Evolutionary conservation across 2,113 vertebrate species (phyloP).

Genomic region (Corydoras sp.): DNA sequence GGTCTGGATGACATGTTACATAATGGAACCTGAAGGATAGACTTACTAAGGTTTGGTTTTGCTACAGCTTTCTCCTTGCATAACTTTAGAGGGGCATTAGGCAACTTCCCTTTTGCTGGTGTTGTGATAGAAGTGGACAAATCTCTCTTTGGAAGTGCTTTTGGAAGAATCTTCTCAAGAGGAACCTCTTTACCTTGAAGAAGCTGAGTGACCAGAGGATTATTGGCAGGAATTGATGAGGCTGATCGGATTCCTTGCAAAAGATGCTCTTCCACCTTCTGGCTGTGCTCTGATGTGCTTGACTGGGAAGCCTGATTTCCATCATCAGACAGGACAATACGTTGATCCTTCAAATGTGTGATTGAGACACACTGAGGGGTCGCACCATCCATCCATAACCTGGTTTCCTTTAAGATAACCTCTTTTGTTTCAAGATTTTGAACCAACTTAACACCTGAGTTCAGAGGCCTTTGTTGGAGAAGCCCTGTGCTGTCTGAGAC

Average conservation of each 20-base stretch:
- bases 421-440: constrained; percentile 31
- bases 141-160: constrained; percentile 75
- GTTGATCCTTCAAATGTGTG: constrained; percentile 2
- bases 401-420: constrained; percentile 29
- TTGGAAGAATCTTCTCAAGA: constrained; percentile 87
- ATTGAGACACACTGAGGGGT: constrained; percentile 23
- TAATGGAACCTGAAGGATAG: constrained; percentile 58
- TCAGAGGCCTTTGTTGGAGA: constrained; percentile 30
- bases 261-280: constrained; percentile 37
- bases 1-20: constrained; percentile 51
- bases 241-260: constrained; percentile 52
- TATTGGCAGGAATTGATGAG: constrained; percentile 87
- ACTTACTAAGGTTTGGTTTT: constrained; percentile 51
- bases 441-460: constrained; percentile 34
- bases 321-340: constrained; percentile 25
- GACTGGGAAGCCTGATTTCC: constrained; percentile 36
- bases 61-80: constrained; percentile 41
- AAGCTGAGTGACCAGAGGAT: constrained; percentile 88
- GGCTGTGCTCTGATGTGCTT: constrained; percentile 12
- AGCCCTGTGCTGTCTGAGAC: constrained; percentile 45
- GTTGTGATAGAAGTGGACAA: constrained; percentile 38
- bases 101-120: constrained; percentile 45
- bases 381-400: constrained; percentile 10
- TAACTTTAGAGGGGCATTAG: background rate
- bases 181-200: constrained; percentile 90